These are phyloP conservation scores for Epinotia ramella DNA, from an alignment of 2,888 invertebrate species.

Conservation along the genomic window DNA sequence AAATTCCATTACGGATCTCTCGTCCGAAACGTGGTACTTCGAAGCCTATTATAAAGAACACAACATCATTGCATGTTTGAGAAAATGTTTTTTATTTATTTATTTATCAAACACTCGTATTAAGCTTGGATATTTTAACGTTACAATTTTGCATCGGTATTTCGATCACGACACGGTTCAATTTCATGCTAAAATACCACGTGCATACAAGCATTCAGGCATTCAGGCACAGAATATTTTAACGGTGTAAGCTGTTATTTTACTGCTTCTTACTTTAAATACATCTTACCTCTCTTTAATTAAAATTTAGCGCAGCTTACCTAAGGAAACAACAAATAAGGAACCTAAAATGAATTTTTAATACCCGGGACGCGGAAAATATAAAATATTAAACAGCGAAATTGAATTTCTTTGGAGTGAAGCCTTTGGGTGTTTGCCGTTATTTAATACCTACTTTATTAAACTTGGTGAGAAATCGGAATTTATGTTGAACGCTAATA, in stretches of 20 bases:
- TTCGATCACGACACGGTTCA: no score
- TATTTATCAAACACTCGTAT: no score
- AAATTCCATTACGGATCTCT: no score
- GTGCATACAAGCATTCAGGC: no score
- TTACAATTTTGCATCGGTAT: no score
- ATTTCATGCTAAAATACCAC: no score
- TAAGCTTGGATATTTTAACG: no score
- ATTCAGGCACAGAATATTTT: background rate
- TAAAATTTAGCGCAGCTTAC: conserved; percentile 34
- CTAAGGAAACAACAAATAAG: conserved; percentile 23
- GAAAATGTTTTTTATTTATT: no score
- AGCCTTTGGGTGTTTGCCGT: conserved; percentile 15
- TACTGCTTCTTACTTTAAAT: background rate
- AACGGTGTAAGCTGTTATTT: background rate
- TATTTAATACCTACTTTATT: conserved; percentile 23
- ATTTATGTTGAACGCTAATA: background rate
- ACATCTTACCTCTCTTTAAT: conserved; percentile 32
- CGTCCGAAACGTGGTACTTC: no score
- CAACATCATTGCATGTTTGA: no score
- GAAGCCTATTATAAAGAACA: no score
- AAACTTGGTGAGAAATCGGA: background rate
- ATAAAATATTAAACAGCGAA: conserved; percentile 16
- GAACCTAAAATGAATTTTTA: conserved; percentile 32
- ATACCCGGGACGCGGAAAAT: conserved; percentile 19
- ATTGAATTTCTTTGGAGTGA: conserved; percentile 23